Conservation (phyloP, 1,140 invertebrate species). For the Pissodes strobi region DNA sequence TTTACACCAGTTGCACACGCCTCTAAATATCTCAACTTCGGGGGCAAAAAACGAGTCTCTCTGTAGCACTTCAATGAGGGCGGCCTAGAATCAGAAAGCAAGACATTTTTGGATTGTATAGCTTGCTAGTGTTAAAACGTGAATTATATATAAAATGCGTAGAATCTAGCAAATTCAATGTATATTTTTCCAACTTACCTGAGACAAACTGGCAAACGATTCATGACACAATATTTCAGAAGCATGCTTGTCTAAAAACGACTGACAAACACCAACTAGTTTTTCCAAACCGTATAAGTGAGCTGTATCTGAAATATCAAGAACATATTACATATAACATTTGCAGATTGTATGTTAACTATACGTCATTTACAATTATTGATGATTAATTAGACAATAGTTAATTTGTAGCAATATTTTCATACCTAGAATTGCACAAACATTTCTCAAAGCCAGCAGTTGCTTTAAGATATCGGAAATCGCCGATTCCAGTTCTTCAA, state of each 20-base stretch:
- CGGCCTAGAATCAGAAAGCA: too few relatives aligned
- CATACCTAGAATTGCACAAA: slow-evolving; percentile 83
- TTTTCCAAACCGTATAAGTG: slow-evolving; percentile 66
- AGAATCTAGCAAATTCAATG: too few relatives aligned
- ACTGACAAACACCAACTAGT: slow-evolving; percentile 69
- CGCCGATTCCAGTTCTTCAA: slow-evolving; percentile 85
- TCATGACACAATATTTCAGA: slow-evolving; percentile 81
- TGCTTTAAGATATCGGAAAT: slow-evolving; percentile 93
- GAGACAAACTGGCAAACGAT: slow-evolving; percentile 81
- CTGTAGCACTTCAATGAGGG: slow-evolving; percentile 81
- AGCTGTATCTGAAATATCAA: slow-evolving; percentile 89
- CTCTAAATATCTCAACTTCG: slow-evolving; percentile 93
- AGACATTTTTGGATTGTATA: too few relatives aligned
- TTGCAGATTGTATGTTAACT: too few relatives aligned
- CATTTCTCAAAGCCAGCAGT: slow-evolving; percentile 84
- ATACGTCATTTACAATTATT: too few relatives aligned
- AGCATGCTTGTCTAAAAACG: slow-evolving; percentile 90
- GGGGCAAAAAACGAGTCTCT: slow-evolving; percentile 94
- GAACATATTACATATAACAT: too few relatives aligned
- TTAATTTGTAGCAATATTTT: too few relatives aligned
- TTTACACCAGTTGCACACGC: slow-evolving; percentile 83
- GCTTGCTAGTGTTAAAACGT: too few relatives aligned
- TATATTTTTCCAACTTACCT: slow-evolving; percentile 65
- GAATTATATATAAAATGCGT: too few relatives aligned
- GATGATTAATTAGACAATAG: too few relatives aligned